Evolutionary conservation across 2,113 vertebrate genomes (phyloP).

Genomic region (Sylvilagus bachmani): DNA sequence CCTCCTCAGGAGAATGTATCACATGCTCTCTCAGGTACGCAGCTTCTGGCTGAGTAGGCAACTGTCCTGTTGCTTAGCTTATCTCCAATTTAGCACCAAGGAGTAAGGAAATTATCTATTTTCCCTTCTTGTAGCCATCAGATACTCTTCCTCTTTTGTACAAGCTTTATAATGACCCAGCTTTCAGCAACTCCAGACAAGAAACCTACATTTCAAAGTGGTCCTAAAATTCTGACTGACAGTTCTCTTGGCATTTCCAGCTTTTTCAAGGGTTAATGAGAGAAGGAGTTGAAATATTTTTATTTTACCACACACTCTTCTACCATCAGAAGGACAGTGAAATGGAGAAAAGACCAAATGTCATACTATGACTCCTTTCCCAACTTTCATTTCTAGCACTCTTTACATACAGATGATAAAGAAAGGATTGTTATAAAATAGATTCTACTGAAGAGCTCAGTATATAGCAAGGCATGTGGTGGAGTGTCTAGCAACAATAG

Average conservation of each 20-base stretch:
- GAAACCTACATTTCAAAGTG: not conserved
- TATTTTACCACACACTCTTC: not conserved
- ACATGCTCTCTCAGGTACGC: not conserved
- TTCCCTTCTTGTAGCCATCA: not conserved
- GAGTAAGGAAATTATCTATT: not conserved
- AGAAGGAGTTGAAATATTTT: not conserved
- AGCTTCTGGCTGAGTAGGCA: not conserved
- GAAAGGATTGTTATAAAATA: not conserved
- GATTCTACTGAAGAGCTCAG: not conserved
- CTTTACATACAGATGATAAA: slow-evolving; percentile 16
- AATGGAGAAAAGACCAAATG: slow-evolving; percentile 29
- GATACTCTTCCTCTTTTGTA: not conserved
- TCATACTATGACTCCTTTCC: not conserved
- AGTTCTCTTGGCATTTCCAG: not conserved
- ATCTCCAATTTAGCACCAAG: not conserved
- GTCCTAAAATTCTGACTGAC: not conserved
- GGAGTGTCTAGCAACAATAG: not conserved
- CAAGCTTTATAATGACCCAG: not conserved
- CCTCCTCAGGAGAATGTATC: not conserved
- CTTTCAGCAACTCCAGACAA: not conserved
- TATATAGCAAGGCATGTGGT: not conserved
- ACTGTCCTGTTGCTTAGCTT: not conserved
- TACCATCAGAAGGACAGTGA: not conserved
- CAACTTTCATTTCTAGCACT: not conserved
- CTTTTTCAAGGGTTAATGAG: not conserved